A percentile compares a stretch with the other conserved stretches of the same genome.
Evolutionary conservation across 2,888 invertebrate genomes (phyloP).

Genomic region (Lasioglossum leucozonium): DNA sequence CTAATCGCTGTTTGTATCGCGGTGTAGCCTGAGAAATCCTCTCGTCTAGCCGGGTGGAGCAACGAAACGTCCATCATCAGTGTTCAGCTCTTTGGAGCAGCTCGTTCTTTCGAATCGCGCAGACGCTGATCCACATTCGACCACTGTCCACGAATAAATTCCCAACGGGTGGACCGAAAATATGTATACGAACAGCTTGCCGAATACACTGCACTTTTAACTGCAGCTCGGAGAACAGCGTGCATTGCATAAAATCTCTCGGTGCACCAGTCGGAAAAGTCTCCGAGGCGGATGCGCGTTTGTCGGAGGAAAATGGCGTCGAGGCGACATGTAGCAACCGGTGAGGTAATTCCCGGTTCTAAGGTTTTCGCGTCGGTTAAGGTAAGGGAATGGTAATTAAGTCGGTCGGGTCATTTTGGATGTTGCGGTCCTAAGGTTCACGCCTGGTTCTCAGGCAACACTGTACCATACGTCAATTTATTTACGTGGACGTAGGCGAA

Average conservation of each 20-base stretch:
- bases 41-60: not conserved
- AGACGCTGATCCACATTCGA: not conserved
- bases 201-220: not conserved
- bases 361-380: not conserved
- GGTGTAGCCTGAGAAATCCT: not conserved
- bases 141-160: too few relatives aligned
- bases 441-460: slow-evolving; percentile 23
- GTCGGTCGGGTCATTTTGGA: not conserved
- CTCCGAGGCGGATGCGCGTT: not conserved
- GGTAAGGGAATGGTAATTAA: not conserved
- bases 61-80: not conserved
- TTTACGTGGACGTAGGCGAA: slow-evolving; percentile 59
- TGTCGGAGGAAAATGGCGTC: slow-evolving; percentile 1
- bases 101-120: not conserved
- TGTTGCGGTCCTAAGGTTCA: slow-evolving; percentile 39
- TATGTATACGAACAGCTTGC: not conserved
- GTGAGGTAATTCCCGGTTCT: not conserved
- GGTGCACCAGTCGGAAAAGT: not conserved
- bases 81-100: not conserved
- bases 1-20: not conserved
- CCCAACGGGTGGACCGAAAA: not conserved
- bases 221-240: not conserved
- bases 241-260: not conserved
- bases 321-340: not conserved
- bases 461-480: slow-evolving; percentile 48